phyloP scores from a whole-genome alignment of 2,113 vertebrate species.

The Rattus norvegicus region GRCr8 NC_086032.1:5432501-5433000 shows the following conservation, averaged over 20 bases:
- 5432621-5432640: not conserved
- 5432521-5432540: not conserved
- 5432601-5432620: not conserved
- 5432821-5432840: conserved; percentile 88
- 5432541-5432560: not conserved
- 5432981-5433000: not conserved
- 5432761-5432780: conserved; percentile 94
- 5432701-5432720: not conserved
- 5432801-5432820: conserved; percentile 65
- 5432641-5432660: not conserved
- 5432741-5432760: conserved; percentile 92
- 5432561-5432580: no score
- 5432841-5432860: not conserved
- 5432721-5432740: conserved; percentile 46
- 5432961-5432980: not conserved
- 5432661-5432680: not conserved
- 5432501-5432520: not conserved
- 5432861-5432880: not conserved
- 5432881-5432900: not conserved
- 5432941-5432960: not conserved
- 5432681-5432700: not conserved
- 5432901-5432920: not conserved
- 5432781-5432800: conserved; percentile 90
- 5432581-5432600: not conserved
- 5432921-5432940: not conserved